Evolutionary conservation across 2,797 vertebrate genomes (phyloP), one percentile per base, ranked within the genome.

Genomic region (Ptychadena robeensis): DNA sequence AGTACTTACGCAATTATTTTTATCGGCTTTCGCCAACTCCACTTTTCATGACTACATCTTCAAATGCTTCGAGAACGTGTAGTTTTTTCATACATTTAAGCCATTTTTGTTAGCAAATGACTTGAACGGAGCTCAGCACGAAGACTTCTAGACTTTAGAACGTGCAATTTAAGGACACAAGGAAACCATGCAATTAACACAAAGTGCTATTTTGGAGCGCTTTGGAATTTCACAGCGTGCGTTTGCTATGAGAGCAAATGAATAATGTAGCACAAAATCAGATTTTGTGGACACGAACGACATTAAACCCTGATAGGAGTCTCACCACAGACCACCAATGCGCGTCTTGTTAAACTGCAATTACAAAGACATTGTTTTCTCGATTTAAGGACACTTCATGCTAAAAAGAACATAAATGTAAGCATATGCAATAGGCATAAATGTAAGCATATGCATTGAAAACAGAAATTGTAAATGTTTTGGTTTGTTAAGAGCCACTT

Each of bases 141-240:
- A 75, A 80, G 82, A 84, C 71, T 70, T 71, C 35, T 44, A 85
- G 78, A 28, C 82, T 85, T 57, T 68, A 75, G 70, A 85, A 80
- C 76, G 38, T 76, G 65, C 82, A 80, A 85, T 85, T 85, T 80
- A 80, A 75, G 78, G 82, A 80, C 65, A 70, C 66, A 32, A 28
- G 27, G 48, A 85, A 85, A 80, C 78, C 82, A 76, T 80, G 66
- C 77, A 85, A 85, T 85, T 85, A 85, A 80, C 48, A 80, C 65
- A 80, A 73, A 85, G 72, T 80, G 78, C 71, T 81, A 85, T 80
- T 75, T 85, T 80, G 37, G 82, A 75, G 14, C 35, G 72, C 78
- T 32, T n/a, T 65, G 78, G 72, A 64, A 70, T 53, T 70, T 80
- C 65, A 80, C 53, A 15, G 72, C 10, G n/a, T 38, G 71, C 37